A percentile compares a stretch with the other conserved stretches of the same genome.
Conservation (phyloP, 2,113 vertebrate species). For the Panthera leo region DNA sequence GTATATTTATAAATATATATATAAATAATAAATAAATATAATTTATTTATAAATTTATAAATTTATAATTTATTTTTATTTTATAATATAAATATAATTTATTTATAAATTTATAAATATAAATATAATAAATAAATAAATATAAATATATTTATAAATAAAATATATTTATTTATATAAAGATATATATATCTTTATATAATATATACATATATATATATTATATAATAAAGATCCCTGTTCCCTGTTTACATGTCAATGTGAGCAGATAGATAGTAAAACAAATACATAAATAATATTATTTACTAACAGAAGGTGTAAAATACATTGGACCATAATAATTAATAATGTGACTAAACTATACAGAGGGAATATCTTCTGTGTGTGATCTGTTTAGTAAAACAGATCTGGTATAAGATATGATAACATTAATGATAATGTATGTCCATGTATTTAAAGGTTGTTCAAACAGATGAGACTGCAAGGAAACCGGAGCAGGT, state of each 20-base stretch:
- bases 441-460: constrained; percentile 81
- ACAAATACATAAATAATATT: neutral
- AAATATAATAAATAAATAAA: no score
- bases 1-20: no score
- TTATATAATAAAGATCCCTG: neutral
- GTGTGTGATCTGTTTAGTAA: neutral
- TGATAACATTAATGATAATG: constrained; percentile 39
- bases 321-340: neutral
- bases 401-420: neutral
- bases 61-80: no score
- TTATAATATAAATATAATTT: no score
- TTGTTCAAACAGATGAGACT: constrained; percentile 95
- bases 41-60: no score
- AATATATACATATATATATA: no score
- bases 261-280: neutral
- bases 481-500: constrained; percentile 93
- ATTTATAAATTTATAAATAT: no score
- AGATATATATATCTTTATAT: no score
- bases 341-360: constrained; percentile 31
- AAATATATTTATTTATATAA: no score
- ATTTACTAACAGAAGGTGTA: neutral
- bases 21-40: no score
- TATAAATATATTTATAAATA: no score
- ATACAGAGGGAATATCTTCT: neutral
- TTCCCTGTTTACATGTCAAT: neutral